Base-by-base conservation (phyloP, 2,888 invertebrate species). In the Caenorhabditis angaria region DNA sequence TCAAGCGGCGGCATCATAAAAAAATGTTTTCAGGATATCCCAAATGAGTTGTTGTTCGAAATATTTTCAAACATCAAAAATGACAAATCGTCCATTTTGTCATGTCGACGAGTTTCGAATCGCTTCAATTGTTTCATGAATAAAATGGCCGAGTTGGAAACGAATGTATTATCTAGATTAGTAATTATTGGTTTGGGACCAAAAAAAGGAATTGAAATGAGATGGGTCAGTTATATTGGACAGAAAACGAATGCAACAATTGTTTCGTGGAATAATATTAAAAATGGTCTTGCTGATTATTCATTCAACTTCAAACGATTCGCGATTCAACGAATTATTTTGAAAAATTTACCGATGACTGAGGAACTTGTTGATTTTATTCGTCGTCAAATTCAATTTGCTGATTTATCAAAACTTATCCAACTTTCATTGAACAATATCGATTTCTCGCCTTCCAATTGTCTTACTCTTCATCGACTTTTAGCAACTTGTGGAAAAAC, bases 351-450 rank as follows among this genome's bases (percentile, higher is more conserved):
- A 1, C 57, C 71, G 2, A 56, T 78, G 6, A 69, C 71, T 3
- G 78, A 78, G 47, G 65, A 66, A 4, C 59, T 78, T 3, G 59
- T 76, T 14, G 71, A 74, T 24, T 78, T 78, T 41, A 64, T 78
- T 8, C 78, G 78, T 29, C 61, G 35, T 2, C 76, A 68, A 51
- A 28, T 78, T 41, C 65, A 63, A 35, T 48, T 48, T 22, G 20
- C 74, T 27, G 78, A 78, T 47, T 47, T 76, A 20, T 63, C 70
- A 5, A 63, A 72, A 28, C 50, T 78, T 2, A 41, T 62, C 41
- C 76, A 72, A 47, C 50, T 78, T 12, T 70, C 71, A 0, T 66
- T 78, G 4, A 55, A 64, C 57, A 62, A 71, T 35, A 65, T 78
- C 28, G 76, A 78, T 55, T 76, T 78, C 54, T 65, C 69, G 14